Evolutionary conservation across 1,140 invertebrate genomes (phyloP), one percentile per base, ranked within the genome.

Genomic region (fruit fly (Drosophila melanogaster)): DNA sequence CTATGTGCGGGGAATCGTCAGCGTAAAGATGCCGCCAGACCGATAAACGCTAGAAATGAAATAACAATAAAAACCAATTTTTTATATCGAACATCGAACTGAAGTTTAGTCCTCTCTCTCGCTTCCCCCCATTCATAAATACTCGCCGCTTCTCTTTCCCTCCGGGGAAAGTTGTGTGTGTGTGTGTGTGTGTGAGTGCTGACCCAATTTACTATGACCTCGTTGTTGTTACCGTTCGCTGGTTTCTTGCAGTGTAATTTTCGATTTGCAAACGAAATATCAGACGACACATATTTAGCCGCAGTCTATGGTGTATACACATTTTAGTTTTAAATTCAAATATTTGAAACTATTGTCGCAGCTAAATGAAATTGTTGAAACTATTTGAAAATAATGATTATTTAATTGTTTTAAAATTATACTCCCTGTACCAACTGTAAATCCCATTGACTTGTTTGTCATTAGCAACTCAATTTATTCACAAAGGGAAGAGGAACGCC

Each of bases 41-140:
- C 84, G 83, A 87, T 87, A 87, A 87, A 73, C 79, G 84, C 66
- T 83, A 69, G 76, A 87, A 89, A 89, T 89, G 72, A 83, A 87
- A 89, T 87, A 87, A 89, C 85, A 89, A 87, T 79, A 87, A 87
- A 87, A 87, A 66, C 57, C 79, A 77, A 79, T 87, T 87, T 87
- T 83, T 89, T 87, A 61, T 72, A 65, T 77, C 81, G 83, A 78
- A 74, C 80, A 59, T 19, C 41, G 46, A 74, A 67, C 78, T 62
- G 40, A 73, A 46, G 54, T 49, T 62, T 15, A 41, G 38, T 43
- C 49, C 30, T 41, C 30, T 51, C 54, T 54, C 40, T 46, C 8
- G 11, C 53, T 12, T 19, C 35, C 46, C 17, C 43, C 5, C 15
- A 24, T 30, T n/a, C 59, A 40, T 15, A n/a, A n/a, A 11, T 30